phyloP scores from a whole-genome alignment of 2,888 invertebrate genomes.

The Digitonthophagus gazella region DNA sequence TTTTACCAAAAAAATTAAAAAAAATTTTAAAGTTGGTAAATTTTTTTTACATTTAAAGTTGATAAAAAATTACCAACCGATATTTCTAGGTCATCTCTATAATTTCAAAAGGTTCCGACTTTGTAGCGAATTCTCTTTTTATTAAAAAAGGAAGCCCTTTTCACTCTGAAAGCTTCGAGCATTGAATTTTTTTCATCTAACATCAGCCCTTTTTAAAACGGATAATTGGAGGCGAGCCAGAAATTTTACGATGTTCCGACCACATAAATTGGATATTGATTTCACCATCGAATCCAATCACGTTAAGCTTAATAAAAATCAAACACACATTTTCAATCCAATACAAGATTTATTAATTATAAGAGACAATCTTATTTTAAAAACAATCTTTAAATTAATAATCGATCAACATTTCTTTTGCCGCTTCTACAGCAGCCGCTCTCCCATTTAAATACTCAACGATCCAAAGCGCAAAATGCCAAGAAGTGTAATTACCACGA shows the following conservation, averaged over 20 bases:
- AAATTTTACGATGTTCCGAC: neutral
- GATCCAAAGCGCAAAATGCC: slow-evolving; percentile 81
- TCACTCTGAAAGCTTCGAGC: neutral
- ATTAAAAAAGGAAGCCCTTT: neutral
- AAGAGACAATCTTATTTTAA: neutral
- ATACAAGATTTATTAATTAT: neutral
- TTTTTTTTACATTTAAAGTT: no score
- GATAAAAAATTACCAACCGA: no score
- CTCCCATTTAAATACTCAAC: slow-evolving; percentile 71
- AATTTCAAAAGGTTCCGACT: no score
- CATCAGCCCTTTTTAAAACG: neutral
- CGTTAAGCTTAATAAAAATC: neutral
- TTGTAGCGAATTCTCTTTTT: no score
- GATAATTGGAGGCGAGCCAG: neutral
- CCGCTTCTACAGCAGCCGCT: slow-evolving; percentile 66
- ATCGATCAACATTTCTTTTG: slow-evolving; percentile 64
- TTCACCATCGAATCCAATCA: neutral
- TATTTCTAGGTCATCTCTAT: no score
- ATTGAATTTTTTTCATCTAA: neutral
- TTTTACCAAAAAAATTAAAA: no score
- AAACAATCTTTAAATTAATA: slow-evolving; percentile 5
- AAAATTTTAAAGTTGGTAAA: no score
- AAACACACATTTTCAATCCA: neutral
- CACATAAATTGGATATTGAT: neutral
- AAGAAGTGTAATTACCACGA: slow-evolving; percentile 87